Evolutionary conservation across 2,888 invertebrate genomes (phyloP).

Genomic region (Oasisia sp.): DNA sequence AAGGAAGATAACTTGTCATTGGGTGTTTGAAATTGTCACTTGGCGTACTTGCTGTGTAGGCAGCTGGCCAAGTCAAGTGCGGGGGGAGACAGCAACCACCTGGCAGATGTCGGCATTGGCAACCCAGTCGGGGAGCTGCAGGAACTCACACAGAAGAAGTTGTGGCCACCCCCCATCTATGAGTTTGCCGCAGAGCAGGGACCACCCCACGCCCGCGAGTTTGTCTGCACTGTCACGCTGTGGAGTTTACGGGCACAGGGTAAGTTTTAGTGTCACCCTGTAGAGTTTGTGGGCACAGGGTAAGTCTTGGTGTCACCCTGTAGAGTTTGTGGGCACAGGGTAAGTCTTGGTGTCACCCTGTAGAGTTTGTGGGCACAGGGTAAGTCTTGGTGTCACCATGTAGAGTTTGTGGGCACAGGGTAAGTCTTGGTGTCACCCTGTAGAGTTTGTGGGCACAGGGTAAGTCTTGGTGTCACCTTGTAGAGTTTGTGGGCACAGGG

Average conservation of each 20-base stretch:
- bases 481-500: too few relatives aligned
- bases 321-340: conserved; percentile 80
- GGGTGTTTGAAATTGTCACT: too few relatives aligned
- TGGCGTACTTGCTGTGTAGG: background rate
- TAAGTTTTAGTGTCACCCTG: conserved; percentile 35
- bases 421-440: too few relatives aligned
- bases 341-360: conserved; percentile 35
- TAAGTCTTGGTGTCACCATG: too few relatives aligned
- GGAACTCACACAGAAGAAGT: conserved; percentile 94
- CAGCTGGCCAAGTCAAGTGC: background rate
- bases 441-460: too few relatives aligned
- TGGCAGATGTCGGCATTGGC: conserved; percentile 33
- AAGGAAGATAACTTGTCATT: too few relatives aligned
- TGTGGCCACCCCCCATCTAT: conserved; percentile 95
- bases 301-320: conserved; percentile 75
- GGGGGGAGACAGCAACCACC: conserved; percentile 14
- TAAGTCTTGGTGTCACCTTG: too few relatives aligned
- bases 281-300: background rate
- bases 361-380: too few relatives aligned
- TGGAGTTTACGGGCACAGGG: conserved; percentile 80
- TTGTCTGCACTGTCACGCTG: conserved; percentile 90
- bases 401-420: too few relatives aligned
- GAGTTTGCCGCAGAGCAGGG: conserved; percentile 87
- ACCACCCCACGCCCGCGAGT: conserved; percentile 91
- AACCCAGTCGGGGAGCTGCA: conserved; percentile 92